Percentiles rank a stretch among this genome's conserved stretches.
phyloP scores from a whole-genome alignment of 1,140 invertebrate species.

The Saccostrea cuccullata region DNA sequence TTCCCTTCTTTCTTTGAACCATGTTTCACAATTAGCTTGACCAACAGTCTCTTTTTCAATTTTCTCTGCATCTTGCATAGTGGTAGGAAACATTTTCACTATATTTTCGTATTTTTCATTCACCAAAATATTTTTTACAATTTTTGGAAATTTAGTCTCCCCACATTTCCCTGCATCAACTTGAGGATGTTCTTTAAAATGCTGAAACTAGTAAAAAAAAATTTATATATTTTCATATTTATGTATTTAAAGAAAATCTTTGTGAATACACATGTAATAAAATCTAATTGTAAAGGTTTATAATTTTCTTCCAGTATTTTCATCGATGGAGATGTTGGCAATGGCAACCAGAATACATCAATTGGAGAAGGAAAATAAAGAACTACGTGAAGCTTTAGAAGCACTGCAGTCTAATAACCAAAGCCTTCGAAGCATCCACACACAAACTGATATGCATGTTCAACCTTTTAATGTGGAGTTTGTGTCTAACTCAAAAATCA shows the following conservation, averaged over 20 bases:
- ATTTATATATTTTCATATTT: too few species aligned
- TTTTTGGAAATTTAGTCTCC: neutral
- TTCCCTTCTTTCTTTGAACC: constrained; percentile 1
- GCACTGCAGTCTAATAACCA: neutral
- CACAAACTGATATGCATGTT: neutral
- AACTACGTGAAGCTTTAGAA: neutral
- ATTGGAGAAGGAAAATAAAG: neutral
- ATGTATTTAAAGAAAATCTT: too few species aligned
- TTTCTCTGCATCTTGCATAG: neutral
- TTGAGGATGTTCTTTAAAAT: too few species aligned
- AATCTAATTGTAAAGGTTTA: neutral
- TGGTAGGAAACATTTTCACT: neutral
- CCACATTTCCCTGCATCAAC: neutral
- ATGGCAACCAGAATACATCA: neutral
- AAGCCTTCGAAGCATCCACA: neutral
- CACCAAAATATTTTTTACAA: neutral
- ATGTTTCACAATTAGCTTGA: neutral
- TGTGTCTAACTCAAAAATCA: neutral
- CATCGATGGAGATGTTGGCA: constrained; percentile 17
- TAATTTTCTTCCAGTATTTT: constrained; percentile 8
- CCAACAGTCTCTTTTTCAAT: constrained; percentile 1
- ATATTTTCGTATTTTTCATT: neutral
- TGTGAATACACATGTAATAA: too few species aligned
- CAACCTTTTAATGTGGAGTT: neutral
- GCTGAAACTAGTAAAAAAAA: too few species aligned